These are phyloP conservation scores for Ceratoteleas bidentatus DNA, from an alignment of 1,140 invertebrate species.

Conservation along the genomic window DNA sequence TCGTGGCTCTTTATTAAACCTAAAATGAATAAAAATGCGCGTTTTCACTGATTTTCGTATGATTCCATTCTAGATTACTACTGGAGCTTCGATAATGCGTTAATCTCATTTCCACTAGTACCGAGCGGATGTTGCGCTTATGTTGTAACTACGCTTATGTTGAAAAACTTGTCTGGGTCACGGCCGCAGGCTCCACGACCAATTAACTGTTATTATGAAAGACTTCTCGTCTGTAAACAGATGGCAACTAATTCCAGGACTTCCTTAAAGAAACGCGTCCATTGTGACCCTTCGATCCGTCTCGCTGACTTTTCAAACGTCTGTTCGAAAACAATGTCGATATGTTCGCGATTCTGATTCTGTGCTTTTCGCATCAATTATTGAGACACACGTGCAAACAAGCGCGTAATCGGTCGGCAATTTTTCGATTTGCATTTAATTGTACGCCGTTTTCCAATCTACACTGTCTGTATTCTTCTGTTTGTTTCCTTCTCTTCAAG, in stretches of 20 bases:
- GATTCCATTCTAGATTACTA: no score
- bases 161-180: constrained; percentile 63
- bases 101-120: constrained; percentile 5
- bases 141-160: constrained; percentile 14
- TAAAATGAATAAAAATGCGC: no score
- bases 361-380: constrained; percentile 37
- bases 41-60: no score
- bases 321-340: background rate
- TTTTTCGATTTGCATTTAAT: constrained; percentile 28
- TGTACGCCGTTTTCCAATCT: background rate
- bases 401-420: constrained; percentile 29
- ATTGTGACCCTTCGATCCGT: constrained; percentile 6
- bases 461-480: background rate
- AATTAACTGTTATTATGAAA: constrained; percentile 76
- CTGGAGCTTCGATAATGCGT: no score
- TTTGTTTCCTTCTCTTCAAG: background rate
- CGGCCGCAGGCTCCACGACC: constrained; percentile 63
- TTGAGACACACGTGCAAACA: constrained; percentile 5
- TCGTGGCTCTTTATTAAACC: no score
- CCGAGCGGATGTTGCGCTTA: constrained; percentile 41
- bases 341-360: constrained; percentile 14
- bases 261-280: constrained; percentile 34
- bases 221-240: constrained; percentile 71
- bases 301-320: constrained; percentile 11
- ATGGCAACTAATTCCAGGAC: constrained; percentile 44